Evolutionary conservation across 2,113 vertebrate genomes (phyloP).

Genomic region (Tychaedon coryphoeus): DNA sequence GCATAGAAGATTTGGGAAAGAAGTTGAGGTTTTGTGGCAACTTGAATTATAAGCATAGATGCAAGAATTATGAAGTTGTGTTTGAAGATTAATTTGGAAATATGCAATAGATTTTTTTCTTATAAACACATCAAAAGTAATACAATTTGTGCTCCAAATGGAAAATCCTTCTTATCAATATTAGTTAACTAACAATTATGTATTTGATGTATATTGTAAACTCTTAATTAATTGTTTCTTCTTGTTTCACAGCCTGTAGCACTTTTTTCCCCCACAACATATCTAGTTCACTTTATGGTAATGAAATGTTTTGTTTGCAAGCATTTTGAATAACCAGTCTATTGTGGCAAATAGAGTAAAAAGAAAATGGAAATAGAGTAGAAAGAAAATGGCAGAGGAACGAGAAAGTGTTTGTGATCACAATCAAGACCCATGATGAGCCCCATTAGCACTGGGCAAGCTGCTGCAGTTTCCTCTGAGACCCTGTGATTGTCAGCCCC

Average conservation of each 20-base stretch:
- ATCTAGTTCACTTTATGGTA: not conserved
- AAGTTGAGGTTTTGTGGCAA: not conserved
- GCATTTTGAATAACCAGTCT: not conserved
- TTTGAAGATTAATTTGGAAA: not conserved
- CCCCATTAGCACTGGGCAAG: not conserved
- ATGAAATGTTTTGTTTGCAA: not conserved
- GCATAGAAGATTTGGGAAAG: not conserved
- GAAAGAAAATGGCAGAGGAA: not conserved
- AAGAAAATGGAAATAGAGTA: too few species aligned
- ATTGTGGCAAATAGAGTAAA: not conserved
- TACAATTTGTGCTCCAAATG: not conserved
- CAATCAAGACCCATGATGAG: not conserved
- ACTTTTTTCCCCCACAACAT: not conserved
- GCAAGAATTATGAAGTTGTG: not conserved
- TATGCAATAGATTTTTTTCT: not conserved
- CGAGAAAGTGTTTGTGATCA: not conserved
- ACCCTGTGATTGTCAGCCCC: not conserved
- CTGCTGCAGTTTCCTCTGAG: not conserved
- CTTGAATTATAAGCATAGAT: not conserved
- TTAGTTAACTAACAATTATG: not conserved
- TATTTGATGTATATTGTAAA: not conserved
- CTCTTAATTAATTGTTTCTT: not conserved
- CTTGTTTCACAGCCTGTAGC: not conserved
- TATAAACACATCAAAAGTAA: not conserved
- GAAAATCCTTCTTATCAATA: not conserved